Evolutionary conservation across 2,113 vertebrate genomes (phyloP), one percentile per base, ranked within the genome.

Genomic region (Cnemophilus loriae): DNA sequence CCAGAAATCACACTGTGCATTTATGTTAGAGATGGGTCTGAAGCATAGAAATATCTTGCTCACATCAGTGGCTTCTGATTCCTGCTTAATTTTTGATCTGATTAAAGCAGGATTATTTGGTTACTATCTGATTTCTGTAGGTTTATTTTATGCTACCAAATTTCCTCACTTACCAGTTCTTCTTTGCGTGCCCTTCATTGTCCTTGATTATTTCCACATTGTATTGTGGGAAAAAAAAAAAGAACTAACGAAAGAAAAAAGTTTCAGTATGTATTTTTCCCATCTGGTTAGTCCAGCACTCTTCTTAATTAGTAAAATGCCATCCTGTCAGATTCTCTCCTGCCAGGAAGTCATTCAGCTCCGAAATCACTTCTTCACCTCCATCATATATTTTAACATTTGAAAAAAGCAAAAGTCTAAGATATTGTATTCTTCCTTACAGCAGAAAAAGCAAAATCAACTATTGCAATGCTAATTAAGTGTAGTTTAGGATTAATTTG

Each of bases 281-380:
- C 97, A 97, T 98, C 96, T 97, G 98, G 96, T 93, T 97, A 96
- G 97, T 92, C 93, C 79, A 95, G 95, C 96, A 98, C 95, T 97
- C 97, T 94, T 97, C 95, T 98, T 98, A 98, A 98, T 98, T 98
- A 98, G 97, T 94, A 97, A 97, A 97, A 97, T 97, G 96, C 96
- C 97, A 97, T 97, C 95, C 97, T 96, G 95, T 97, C 97, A 97
- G 93, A 92, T 97, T 97, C 96, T 97, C 96, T 96, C 96, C 97
- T 97, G 96, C 98, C 96, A 98, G 97, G 95, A 97, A 98, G 97
- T 97, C 97, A 98, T 96, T 98, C 97, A 97, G 93, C 87, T 97
- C 97, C 78, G 67, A 97, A 97, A 97, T 98, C 96, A 97, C 97
- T 98, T 98, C 87, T 98, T 98, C 97, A 98, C 97, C 97, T 98